Conservation (phyloP, 2,113 vertebrate genomes). For the Dendropsophus ebraccatus region DNA sequence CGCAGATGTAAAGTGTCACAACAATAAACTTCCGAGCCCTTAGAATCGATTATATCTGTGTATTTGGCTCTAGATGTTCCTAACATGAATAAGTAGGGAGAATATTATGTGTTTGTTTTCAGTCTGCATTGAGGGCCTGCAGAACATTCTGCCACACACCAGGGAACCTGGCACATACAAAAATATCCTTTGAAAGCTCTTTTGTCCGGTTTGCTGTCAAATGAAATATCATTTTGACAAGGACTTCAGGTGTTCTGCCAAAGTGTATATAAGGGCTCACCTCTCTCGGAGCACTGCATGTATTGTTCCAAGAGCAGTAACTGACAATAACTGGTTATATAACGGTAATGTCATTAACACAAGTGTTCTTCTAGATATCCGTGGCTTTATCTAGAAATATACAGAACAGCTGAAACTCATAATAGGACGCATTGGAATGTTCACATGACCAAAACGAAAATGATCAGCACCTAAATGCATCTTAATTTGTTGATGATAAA, state of each 20-base stretch:
- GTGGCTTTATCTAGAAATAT: neutral
- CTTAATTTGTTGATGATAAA: neutral
- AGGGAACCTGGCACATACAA: constrained; percentile 26
- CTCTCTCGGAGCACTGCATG: constrained; percentile 2
- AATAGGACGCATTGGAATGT: too few species aligned
- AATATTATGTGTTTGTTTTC: constrained; percentile 9
- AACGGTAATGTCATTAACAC: constrained; percentile 5
- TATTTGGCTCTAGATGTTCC: constrained; percentile 23
- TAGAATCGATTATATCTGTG: constrained; percentile 18
- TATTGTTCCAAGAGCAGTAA: constrained; percentile 11
- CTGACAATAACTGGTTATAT: constrained; percentile 32
- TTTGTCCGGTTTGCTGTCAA: constrained; percentile 54
- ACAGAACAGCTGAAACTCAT: neutral
- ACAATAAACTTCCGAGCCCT: constrained; percentile 64
- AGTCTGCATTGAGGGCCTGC: constrained; percentile 31
- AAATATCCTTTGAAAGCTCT: constrained; percentile 60
- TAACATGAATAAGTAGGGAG: constrained; percentile 46
- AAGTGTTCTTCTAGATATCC: neutral
- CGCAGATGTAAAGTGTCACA: constrained; percentile 59
- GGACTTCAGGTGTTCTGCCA: constrained; percentile 46
- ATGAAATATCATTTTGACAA: constrained; percentile 52
- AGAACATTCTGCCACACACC: constrained; percentile 53
- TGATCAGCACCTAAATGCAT: neutral
- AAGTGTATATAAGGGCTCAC: constrained; percentile 28
- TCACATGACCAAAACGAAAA: too few species aligned